These are phyloP conservation scores for Lytechinus variegatus DNA, from an alignment of 35 echinoderm and acorn worm species.

Conservation along the genomic window DNA sequence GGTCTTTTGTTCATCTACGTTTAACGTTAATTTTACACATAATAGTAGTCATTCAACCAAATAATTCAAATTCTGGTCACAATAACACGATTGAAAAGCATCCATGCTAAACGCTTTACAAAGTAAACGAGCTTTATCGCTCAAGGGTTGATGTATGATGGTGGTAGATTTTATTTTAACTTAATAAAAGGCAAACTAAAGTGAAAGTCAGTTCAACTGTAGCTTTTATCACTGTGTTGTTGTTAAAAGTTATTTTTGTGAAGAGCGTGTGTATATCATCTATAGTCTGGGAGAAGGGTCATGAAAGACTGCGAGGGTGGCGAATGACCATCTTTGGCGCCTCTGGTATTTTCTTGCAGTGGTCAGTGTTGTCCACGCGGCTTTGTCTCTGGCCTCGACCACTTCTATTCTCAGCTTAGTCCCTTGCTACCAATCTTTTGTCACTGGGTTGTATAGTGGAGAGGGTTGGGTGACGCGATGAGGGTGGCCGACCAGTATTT, in stretches of 20 bases:
- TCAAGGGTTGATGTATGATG: not conserved
- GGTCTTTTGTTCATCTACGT: not conserved
- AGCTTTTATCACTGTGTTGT: not conserved
- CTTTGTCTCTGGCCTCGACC: conserved; percentile 38
- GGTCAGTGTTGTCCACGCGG: not conserved
- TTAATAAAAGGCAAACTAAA: not conserved
- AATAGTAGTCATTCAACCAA: conserved; percentile 24
- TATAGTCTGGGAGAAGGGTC: not conserved
- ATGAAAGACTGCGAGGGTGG: conserved; percentile 30
- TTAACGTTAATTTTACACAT: not conserved
- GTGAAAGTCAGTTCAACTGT: conserved; percentile 25
- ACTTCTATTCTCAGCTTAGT: conserved; percentile 35
- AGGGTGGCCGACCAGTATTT: conserved; percentile 14
- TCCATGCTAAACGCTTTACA: conserved; percentile 6
- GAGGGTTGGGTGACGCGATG: not conserved
- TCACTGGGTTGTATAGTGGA: not conserved
- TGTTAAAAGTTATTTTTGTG: not conserved
- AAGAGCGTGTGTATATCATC: conserved; percentile 1
- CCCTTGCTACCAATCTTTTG: conserved; percentile 11
- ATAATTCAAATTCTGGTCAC: conserved; percentile 23
- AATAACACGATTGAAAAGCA: not conserved
- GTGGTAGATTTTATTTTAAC: not conserved
- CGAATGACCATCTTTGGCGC: conserved; percentile 23
- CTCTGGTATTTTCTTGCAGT: not conserved
- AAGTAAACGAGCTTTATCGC: not conserved